Percentiles rank a stretch among this genome's conserved stretches.
phyloP scores from a whole-genome alignment of 1,140 invertebrate species.

The Eriocheir sinensis region DNA sequence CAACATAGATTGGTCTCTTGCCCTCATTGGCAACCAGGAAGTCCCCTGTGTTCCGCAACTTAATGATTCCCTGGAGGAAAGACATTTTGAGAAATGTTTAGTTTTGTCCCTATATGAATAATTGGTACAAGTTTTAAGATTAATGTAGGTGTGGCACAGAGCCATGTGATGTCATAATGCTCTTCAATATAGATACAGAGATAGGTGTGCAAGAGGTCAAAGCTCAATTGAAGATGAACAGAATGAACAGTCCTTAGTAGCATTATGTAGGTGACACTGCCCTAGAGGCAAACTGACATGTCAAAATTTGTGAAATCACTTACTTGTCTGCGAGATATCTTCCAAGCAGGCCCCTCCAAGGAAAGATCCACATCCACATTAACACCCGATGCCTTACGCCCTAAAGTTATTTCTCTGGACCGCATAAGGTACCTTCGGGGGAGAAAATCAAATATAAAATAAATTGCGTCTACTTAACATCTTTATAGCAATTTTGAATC shows the following conservation, averaged over 20 bases:
- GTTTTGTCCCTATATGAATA: neutral
- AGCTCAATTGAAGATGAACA: too few relatives aligned
- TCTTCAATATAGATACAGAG: too few relatives aligned
- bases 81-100: constrained; percentile 80
- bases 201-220: too few relatives aligned
- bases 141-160: too few relatives aligned
- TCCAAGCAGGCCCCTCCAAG: constrained; percentile 90
- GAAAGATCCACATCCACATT: constrained; percentile 96
- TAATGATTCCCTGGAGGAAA: constrained; percentile 94
- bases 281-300: neutral
- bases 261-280: neutral
- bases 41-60: constrained; percentile 94
- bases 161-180: too few relatives aligned
- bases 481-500: too few relatives aligned
- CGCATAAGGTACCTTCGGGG: constrained; percentile 76
- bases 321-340: constrained; percentile 81
- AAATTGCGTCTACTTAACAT: too few relatives aligned
- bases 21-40: constrained; percentile 97
- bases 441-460: neutral
- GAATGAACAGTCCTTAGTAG: too few relatives aligned
- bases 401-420: constrained; percentile 89
- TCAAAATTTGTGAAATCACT: neutral
- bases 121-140: neutral
- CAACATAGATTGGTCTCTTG: constrained; percentile 96
- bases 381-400: constrained; percentile 93